phyloP scores from a whole-genome alignment of 2,888 invertebrate species.

The Deilephila elpenor region DNA sequence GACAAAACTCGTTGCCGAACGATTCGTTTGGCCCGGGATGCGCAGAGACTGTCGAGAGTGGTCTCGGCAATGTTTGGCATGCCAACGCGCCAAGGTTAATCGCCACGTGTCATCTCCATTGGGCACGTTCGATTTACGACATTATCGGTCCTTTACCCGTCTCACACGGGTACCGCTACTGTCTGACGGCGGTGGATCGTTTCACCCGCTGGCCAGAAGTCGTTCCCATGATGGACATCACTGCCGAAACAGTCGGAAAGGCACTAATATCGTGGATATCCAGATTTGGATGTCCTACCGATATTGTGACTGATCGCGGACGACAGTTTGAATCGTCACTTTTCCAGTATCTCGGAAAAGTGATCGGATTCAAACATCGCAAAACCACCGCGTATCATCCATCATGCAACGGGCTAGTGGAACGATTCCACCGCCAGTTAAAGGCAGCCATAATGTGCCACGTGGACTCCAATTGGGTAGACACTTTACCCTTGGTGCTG shows the following conservation, averaged over 20 bases:
- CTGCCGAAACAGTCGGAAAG: constrained; percentile 57
- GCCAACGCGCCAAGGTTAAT: constrained; percentile 2
- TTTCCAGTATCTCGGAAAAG: constrained; percentile 28
- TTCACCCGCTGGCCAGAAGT: constrained; percentile 46
- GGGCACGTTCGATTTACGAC: constrained; percentile 29
- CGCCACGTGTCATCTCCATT: constrained; percentile 29
- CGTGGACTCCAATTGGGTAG: constrained; percentile 28
- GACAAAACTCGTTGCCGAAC: constrained; percentile 34
- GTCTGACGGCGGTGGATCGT: constrained; percentile 44
- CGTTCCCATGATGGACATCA: constrained; percentile 49
- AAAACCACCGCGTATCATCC: constrained; percentile 39
- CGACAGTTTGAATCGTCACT: constrained; percentile 48
- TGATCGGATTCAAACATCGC: constrained; percentile 31
- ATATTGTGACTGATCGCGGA: constrained; percentile 61
- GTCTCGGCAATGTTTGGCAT: neutral
- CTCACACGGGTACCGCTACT: constrained; percentile 38
- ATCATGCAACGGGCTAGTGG: constrained; percentile 35
- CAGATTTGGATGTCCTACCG: constrained; percentile 44
- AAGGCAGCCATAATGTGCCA: constrained; percentile 37
- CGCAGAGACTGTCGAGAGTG: constrained; percentile 28
- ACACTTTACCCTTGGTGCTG: constrained; percentile 31
- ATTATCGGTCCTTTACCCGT: constrained; percentile 38
- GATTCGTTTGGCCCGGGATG: constrained; percentile 42
- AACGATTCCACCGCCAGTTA: constrained; percentile 38
- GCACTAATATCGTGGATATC: constrained; percentile 50